Percentiles rank a stretch among this genome's conserved stretches.
phyloP scores from a whole-genome alignment of 2,797 vertebrate species.

The Chaetophractus vellerosus region DNA sequence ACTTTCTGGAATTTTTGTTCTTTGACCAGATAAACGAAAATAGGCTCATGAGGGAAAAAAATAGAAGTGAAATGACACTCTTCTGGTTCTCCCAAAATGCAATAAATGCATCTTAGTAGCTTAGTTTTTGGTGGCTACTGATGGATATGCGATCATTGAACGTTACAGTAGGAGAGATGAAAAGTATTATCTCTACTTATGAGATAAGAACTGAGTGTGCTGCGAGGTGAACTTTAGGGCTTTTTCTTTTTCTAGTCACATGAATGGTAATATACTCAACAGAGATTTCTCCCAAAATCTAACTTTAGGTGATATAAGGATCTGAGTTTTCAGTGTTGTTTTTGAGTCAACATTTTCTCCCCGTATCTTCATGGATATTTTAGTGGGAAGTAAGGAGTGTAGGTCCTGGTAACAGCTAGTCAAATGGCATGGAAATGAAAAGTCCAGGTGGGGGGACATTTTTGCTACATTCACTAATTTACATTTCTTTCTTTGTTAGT shows the following conservation, averaged over 20 bases:
- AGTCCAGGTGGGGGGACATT: background rate
- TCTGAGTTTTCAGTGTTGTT: background rate
- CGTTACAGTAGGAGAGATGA: background rate
- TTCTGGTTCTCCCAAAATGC: background rate
- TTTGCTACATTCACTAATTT: slow-evolving; percentile 10
- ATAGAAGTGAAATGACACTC: background rate
- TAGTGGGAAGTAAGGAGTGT: background rate
- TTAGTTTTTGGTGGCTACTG: background rate
- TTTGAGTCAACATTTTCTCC: background rate
- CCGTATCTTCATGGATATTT: slow-evolving; percentile 25
- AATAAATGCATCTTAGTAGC: background rate
- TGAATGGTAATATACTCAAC: background rate
- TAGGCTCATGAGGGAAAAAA: background rate
- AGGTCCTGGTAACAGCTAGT: background rate
- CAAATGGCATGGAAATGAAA: background rate
- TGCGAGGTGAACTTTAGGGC: background rate
- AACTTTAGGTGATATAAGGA: background rate
- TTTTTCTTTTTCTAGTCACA: background rate
- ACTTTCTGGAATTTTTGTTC: slow-evolving; percentile 9
- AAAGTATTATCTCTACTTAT: background rate
- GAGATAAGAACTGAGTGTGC: background rate
- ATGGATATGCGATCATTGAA: background rate
- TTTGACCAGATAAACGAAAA: slow-evolving; percentile 16
- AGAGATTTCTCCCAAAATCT: background rate
- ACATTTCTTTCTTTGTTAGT: background rate